Conservation (phyloP, 2,888 invertebrate species). For the Pammene fasciana region DNA sequence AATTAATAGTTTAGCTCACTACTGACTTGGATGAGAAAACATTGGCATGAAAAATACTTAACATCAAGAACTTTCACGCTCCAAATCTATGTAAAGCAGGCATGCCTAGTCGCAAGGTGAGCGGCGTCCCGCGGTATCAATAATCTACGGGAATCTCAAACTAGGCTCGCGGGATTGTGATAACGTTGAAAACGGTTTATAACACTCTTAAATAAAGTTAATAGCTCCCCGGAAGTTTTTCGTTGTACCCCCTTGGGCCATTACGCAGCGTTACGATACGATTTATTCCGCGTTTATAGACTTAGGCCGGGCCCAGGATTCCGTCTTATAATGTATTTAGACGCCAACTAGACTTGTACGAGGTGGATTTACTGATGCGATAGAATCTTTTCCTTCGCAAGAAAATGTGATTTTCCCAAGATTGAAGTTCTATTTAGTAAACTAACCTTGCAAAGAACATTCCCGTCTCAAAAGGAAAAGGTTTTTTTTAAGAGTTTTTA, state of each 20-base stretch:
- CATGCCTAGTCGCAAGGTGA: constrained; percentile 35
- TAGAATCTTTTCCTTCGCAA: constrained; percentile 53
- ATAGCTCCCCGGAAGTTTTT: constrained; percentile 78
- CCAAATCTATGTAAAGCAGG: constrained; percentile 29
- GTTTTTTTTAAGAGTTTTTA: not conserved
- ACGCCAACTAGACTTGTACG: constrained; percentile 71
- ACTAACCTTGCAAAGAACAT: constrained; percentile 17
- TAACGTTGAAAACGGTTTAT: constrained; percentile 80
- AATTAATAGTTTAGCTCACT: too few relatives aligned
- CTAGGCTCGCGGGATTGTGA: constrained; percentile 71
- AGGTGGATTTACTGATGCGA: constrained; percentile 68
- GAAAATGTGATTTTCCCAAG: constrained; percentile 32
- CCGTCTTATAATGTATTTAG: constrained; percentile 64
- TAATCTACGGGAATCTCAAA: constrained; percentile 67
- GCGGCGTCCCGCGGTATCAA: constrained; percentile 61
- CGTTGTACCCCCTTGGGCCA: constrained; percentile 75
- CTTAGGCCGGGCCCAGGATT: constrained; percentile 66
- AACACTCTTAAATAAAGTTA: constrained; percentile 81
- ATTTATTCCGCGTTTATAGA: constrained; percentile 79
- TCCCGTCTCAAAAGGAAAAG: constrained; percentile 18
- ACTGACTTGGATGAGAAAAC: too few relatives aligned
- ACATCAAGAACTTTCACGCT: not conserved
- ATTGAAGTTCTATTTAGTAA: constrained; percentile 21
- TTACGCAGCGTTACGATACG: constrained; percentile 75
- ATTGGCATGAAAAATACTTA: not conserved